These are phyloP conservation scores for Physocephala rufipes DNA, from an alignment of 2,888 invertebrate species.

Conservation along the genomic window DNA sequence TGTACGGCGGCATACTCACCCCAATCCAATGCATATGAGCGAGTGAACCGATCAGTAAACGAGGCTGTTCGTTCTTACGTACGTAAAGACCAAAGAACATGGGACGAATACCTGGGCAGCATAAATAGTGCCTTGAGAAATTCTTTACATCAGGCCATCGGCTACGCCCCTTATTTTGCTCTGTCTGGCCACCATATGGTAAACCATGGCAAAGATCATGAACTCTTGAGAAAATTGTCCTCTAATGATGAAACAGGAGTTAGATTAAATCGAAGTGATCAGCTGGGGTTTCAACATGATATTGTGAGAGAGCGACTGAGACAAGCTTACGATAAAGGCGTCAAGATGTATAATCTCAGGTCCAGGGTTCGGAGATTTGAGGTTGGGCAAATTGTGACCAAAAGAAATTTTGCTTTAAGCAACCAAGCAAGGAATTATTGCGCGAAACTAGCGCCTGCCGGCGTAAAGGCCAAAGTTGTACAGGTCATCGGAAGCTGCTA, in stretches of 20 bases:
- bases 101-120: neutral
- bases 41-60: conserved; percentile 33
- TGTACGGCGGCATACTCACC: conserved; percentile 35
- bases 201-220: conserved; percentile 19
- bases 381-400: neutral
- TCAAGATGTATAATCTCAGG: neutral
- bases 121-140: neutral
- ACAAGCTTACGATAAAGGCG: neutral
- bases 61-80: conserved; percentile 19
- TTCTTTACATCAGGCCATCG: neutral
- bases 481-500: too few species aligned
- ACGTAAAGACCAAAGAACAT: neutral
- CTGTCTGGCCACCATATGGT: conserved; percentile 19
- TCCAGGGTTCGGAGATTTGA: neutral
- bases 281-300: neutral
- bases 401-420: conserved; percentile 1
- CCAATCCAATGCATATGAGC: conserved; percentile 1
- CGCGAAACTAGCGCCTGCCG: neutral
- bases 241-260: neutral
- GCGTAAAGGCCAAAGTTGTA: too few species aligned
- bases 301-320: neutral
- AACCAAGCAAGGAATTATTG: neutral
- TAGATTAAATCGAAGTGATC: neutral
- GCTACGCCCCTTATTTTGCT: neutral
- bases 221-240: neutral